phyloP scores from a whole-genome alignment of 2,797 vertebrate species.

The Scleropages formosus region DNA sequence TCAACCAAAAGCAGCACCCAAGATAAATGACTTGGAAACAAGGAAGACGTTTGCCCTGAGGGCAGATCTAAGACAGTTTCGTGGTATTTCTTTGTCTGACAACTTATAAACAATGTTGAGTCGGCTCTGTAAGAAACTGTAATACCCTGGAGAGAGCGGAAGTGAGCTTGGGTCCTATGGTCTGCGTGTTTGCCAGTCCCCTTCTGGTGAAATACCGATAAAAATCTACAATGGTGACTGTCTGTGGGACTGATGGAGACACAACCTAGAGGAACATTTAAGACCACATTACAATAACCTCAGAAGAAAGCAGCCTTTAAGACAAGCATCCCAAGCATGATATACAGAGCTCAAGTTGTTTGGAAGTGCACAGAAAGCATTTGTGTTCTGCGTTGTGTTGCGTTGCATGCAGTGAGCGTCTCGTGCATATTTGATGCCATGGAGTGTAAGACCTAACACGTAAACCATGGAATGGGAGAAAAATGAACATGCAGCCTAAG shows the following conservation, averaged over 20 bases:
- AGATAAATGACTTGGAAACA: slow-evolving; percentile 46
- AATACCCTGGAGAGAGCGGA: background rate
- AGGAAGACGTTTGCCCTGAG: slow-evolving; percentile 31
- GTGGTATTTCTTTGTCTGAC: slow-evolving; percentile 54
- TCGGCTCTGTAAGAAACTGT: slow-evolving; percentile 48
- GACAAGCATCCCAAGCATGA: background rate
- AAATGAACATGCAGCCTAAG: slow-evolving; percentile 47
- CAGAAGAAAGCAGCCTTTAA: background rate
- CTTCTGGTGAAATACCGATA: slow-evolving; percentile 22
- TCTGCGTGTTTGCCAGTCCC: slow-evolving; percentile 30
- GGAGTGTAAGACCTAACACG: slow-evolving; percentile 21
- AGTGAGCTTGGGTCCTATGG: slow-evolving; percentile 37
- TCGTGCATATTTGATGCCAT: slow-evolving; percentile 26
- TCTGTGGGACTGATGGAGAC: background rate
- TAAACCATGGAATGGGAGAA: slow-evolving; percentile 23
- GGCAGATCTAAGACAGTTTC: slow-evolving; percentile 46
- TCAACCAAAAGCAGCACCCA: slow-evolving; percentile 46
- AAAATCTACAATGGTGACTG: slow-evolving; percentile 26
- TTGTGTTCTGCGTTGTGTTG: background rate
- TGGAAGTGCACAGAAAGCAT: background rate
- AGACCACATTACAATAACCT: slow-evolving; percentile 15
- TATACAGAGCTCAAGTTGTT: no score
- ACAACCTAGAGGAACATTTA: slow-evolving; percentile 26
- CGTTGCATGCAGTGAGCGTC: slow-evolving; percentile 16
- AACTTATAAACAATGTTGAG: slow-evolving; percentile 60